Base-by-base conservation (phyloP, 2,113 vertebrate genomes). In the Eubucco bourcierii region DNA sequence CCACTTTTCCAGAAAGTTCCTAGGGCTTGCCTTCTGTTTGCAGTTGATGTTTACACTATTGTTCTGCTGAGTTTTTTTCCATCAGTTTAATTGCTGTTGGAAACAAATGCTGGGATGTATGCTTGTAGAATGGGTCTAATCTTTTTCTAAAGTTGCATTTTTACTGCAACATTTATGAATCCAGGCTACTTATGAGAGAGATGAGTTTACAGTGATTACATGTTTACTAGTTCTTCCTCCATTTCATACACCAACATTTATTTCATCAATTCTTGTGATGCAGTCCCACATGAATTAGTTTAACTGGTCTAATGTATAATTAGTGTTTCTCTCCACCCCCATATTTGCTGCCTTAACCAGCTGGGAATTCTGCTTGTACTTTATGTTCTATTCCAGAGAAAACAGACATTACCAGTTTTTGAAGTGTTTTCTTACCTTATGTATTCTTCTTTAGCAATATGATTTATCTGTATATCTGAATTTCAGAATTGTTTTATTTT, bases 281-380 rank as follows among this genome's bases (percentile, higher is more conserved):
- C 63, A 84, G 31, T 90, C 77, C 82, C 75, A 80, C 53, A n/a
- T 90, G 86, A 96, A 95, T 96, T 88, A 91, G 66, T 92, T 96
- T 97, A 95, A 95, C 88, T 80, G 78, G 94, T 87, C 61, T 96
- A 92, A 95, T 95, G 81, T 75, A 59, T 95, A 95, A 96, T 97
- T 92, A 96, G 44, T 50, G 65, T 96, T 96, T 95, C 72, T 94
- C 77, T 95, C 70, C 53, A 90, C 58, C 87, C 46, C 44, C 59
- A 64, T 80, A 46, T 93, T 80, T 77, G 77, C 66, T 89, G 94
- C 90, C 80, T 90, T 95, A 93, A 94, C 70, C 94, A 95, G 58
- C 27, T 91, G 83, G 87, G 90, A 96, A 95, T 97, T 94, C 80
- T 88, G 24, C 75, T 95, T 9, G 16, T 89, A 80, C 52, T 95